Conservation (phyloP, 2,888 invertebrate species). For the Diaperis boleti region DNA sequence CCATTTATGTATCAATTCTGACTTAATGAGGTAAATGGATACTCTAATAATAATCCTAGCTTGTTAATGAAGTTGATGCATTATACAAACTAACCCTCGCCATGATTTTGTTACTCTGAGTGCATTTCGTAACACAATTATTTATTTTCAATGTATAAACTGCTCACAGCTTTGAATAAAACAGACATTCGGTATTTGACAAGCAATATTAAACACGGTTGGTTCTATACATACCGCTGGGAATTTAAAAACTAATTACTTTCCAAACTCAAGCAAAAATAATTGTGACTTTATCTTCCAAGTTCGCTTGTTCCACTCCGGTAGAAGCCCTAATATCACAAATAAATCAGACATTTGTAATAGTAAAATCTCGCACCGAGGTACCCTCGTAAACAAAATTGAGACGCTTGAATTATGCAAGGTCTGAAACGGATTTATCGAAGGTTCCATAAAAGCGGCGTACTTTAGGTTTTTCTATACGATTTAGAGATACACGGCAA, state of each 20-base stretch:
- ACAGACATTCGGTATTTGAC: not conserved
- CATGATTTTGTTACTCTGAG: not conserved
- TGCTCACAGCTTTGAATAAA: not conserved
- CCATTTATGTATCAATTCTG: no score
- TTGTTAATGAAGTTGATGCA: not conserved
- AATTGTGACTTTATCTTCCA: no score
- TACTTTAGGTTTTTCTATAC: conserved; percentile 36
- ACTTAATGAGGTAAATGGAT: no score
- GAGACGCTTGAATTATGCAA: conserved; percentile 29
- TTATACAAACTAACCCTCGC: not conserved
- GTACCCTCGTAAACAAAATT: conserved; percentile 8
- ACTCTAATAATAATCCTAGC: not conserved
- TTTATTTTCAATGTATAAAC: not conserved
- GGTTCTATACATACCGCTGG: no score
- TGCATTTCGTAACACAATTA: not conserved
- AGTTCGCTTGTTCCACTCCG: no score
- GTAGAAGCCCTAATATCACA: not conserved
- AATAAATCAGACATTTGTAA: not conserved
- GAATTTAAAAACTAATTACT: no score
- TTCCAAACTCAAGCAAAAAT: no score
- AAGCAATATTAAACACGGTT: not conserved
- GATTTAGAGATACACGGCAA: conserved; percentile 35
- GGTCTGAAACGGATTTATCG: conserved; percentile 36
- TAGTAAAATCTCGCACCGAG: not conserved
- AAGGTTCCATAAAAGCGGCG: conserved; percentile 35